phyloP scores from a whole-genome alignment of 2,113 vertebrate species.

The Panthera leo region DNA sequence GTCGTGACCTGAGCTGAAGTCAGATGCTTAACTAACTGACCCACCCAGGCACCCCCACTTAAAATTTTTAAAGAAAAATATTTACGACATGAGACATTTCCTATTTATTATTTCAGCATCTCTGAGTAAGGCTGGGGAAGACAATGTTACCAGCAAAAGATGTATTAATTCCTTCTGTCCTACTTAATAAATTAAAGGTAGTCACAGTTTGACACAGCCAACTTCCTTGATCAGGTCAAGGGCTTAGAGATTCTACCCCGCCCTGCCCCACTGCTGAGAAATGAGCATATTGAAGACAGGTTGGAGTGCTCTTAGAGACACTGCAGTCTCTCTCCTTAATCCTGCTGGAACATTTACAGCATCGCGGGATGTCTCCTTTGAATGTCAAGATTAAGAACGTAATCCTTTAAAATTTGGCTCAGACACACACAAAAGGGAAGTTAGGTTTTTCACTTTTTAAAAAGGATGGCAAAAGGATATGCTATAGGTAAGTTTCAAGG shows the following conservation, averaged over 20 bases:
- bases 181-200: background rate
- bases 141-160: background rate
- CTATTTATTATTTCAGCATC: background rate
- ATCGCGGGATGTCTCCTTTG: slow-evolving; percentile 60
- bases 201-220: slow-evolving; percentile 13
- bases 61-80: background rate
- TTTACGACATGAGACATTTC: background rate
- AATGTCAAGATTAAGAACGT: slow-evolving; percentile 78
- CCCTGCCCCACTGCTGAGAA: slow-evolving; percentile 54
- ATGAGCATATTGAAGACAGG: slow-evolving; percentile 65
- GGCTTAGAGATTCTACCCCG: background rate
- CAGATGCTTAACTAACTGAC: too few relatives aligned
- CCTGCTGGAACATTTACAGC: slow-evolving; percentile 73
- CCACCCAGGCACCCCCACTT: too few relatives aligned
- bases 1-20: too few relatives aligned
- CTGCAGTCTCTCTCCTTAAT: slow-evolving; percentile 65
- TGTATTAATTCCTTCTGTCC: background rate
- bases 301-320: slow-evolving; percentile 56
- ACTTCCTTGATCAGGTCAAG: slow-evolving; percentile 10
- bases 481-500: background rate
- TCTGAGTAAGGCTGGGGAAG: background rate
- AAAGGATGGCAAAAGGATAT: background rate
- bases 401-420: slow-evolving; percentile 78
- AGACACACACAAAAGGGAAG: slow-evolving; percentile 46
- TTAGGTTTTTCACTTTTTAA: slow-evolving; percentile 26